Evolutionary conservation across 1,140 invertebrate genomes (phyloP).

Genomic region (Gryon sp.): DNA sequence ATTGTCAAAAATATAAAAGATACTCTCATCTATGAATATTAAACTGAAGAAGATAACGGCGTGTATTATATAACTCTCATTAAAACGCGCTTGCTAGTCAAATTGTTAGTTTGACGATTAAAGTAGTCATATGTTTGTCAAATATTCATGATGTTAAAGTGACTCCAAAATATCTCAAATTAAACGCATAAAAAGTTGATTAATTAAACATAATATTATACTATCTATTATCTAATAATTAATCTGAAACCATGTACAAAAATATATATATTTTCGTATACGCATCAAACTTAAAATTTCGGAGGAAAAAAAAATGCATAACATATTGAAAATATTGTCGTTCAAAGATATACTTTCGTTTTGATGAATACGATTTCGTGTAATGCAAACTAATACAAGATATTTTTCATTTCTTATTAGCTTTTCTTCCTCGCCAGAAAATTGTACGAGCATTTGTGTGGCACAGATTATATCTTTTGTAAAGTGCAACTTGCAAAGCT

Average conservation of each 20-base stretch:
- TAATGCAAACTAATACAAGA: constrained; percentile 2
- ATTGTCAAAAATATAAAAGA: constrained; percentile 47
- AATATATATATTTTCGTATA: neutral
- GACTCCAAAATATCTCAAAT: no score
- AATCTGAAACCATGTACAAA: neutral
- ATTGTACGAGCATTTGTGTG: constrained; percentile 23
- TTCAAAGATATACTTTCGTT: constrained; percentile 26
- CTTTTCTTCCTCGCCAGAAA: no score
- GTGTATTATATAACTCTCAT: no score
- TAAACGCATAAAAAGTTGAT: no score
- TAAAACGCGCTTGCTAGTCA: no score
- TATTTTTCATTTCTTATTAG: constrained; percentile 3
- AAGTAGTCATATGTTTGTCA: neutral
- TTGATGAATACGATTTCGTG: constrained; percentile 24
- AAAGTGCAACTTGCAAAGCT: constrained; percentile 30
- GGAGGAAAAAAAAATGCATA: no score
- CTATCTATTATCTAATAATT: no score
- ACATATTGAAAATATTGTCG: constrained; percentile 23
- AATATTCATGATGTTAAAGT: no score
- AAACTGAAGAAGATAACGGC: constrained; percentile 2
- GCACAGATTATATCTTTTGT: constrained; percentile 51
- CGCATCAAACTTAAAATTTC: neutral
- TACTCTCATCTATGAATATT: constrained; percentile 29
- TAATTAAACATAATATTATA: no score
- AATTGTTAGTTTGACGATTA: neutral